phyloP scores from a whole-genome alignment of 2,113 vertebrate species.

The Rhea pennata region DNA sequence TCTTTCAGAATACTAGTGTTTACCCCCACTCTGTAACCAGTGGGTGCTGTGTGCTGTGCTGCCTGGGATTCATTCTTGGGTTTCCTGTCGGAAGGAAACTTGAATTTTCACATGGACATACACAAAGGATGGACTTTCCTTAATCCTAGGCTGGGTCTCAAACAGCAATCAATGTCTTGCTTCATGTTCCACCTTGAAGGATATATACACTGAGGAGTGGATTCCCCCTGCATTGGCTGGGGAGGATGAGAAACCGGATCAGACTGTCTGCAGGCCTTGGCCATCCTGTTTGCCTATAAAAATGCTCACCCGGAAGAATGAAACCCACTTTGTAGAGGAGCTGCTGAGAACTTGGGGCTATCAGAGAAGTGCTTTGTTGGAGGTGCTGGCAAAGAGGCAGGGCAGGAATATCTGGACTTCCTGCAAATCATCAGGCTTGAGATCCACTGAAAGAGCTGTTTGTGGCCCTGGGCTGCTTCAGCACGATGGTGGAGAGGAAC shows the following conservation, averaged over 20 bases:
- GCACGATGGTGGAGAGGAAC: background rate
- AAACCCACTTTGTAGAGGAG: background rate
- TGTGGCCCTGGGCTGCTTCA: background rate
- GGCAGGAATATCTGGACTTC: background rate
- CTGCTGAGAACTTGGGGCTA: background rate
- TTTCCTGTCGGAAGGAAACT: background rate
- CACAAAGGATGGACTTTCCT: background rate
- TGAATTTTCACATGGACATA: background rate
- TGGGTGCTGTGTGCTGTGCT: background rate
- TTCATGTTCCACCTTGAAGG: background rate
- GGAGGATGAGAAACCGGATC: background rate
- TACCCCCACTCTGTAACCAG: background rate
- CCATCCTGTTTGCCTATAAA: background rate
- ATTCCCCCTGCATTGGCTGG: rapidly evolving
- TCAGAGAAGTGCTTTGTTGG: background rate
- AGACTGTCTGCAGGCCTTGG: background rate
- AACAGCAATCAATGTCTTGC: background rate
- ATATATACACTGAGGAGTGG: background rate
- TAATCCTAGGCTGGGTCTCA: background rate
- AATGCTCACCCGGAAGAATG: background rate
- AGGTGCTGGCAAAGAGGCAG: background rate
- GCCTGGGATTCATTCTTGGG: background rate
- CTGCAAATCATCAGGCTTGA: rapidly evolving
- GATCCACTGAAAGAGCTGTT: background rate
- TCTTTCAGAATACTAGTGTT: background rate